Evolutionary conservation across 1,140 invertebrate genomes (phyloP).

Genomic region (Notospermus geniculatus): DNA sequence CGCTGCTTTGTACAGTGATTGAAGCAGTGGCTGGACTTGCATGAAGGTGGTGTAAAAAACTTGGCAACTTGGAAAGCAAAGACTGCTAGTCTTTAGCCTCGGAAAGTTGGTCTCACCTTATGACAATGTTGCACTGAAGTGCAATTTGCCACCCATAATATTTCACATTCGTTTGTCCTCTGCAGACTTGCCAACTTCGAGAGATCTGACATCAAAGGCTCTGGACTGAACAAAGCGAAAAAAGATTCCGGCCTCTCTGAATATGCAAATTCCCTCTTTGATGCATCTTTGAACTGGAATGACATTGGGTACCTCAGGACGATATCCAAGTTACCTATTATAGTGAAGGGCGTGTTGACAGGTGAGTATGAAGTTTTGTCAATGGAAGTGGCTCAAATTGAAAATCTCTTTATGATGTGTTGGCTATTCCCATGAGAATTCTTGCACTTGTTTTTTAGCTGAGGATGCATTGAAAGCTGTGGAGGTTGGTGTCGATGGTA

Average conservation of each 20-base stretch:
- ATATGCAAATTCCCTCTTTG: constrained; percentile 56
- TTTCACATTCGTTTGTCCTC: neutral
- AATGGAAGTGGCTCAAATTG: neutral
- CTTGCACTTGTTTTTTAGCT: constrained; percentile 65
- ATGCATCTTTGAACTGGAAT: constrained; percentile 46
- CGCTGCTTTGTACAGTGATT: too few relatives aligned
- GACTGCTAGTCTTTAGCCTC: too few relatives aligned
- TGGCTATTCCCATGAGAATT: too few relatives aligned
- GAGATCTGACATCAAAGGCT: constrained; percentile 10
- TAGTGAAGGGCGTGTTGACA: constrained; percentile 87
- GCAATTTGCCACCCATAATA: neutral
- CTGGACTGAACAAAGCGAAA: constrained; percentile 32
- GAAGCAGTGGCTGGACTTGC: too few relatives aligned
- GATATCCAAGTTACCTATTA: constrained; percentile 73
- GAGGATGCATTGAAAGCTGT: constrained; percentile 80
- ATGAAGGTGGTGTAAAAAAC: too few relatives aligned
- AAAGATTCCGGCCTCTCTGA: constrained; percentile 70
- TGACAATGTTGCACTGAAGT: too few relatives aligned
- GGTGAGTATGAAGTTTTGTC: constrained; percentile 58
- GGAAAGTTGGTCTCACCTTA: too few relatives aligned
- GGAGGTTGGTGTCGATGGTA: constrained; percentile 70
- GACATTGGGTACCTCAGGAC: constrained; percentile 79
- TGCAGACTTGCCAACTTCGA: constrained; percentile 56
- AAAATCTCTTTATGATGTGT: too few relatives aligned
- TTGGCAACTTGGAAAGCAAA: too few relatives aligned